phyloP scores from a whole-genome alignment of 2,113 vertebrate genomes.

The Paracyprichromis sp. region DNA sequence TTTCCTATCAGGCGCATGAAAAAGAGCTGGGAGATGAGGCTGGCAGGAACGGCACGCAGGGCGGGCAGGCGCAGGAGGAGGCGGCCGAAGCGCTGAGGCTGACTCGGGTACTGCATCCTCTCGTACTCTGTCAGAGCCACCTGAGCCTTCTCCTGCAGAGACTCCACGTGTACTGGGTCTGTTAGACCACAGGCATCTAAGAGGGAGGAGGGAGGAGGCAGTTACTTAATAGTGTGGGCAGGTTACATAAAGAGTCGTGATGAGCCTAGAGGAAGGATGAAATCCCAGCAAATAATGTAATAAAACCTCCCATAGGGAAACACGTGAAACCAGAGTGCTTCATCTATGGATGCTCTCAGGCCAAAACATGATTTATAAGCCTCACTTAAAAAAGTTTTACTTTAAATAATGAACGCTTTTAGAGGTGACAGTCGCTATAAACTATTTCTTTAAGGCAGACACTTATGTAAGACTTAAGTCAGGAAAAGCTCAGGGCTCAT shows the following conservation, averaged over 20 bases:
- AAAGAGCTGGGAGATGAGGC: slow-evolving; percentile 94
- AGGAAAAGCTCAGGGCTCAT: neutral
- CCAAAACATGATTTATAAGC: neutral
- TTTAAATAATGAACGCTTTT: neutral
- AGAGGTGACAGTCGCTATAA: neutral
- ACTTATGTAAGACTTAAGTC: neutral
- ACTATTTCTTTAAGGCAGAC: neutral
- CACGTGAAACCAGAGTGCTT: neutral
- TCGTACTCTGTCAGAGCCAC: slow-evolving; percentile 91
- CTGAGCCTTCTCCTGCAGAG: slow-evolving; percentile 92
- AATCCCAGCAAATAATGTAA: neutral
- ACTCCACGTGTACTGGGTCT: slow-evolving; percentile 86
- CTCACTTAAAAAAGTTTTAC: neutral
- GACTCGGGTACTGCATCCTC: slow-evolving; percentile 83
- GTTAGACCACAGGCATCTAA: slow-evolving; percentile 91
- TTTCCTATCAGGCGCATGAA: slow-evolving; percentile 96
- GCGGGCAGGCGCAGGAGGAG: slow-evolving; percentile 88
- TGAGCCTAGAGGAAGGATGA: neutral
- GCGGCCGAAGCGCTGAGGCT: slow-evolving; percentile 89
- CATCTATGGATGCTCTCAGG: neutral
- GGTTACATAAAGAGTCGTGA: slow-evolving; percentile 59
- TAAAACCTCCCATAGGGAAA: neutral
- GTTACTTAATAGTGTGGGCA: slow-evolving; percentile 52
- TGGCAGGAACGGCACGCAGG: slow-evolving; percentile 84
- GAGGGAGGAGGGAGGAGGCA: neutral